Evolutionary conservation across 2,797 vertebrate species (phyloP).

Genomic region (Rhinichthys osculus): DNA sequence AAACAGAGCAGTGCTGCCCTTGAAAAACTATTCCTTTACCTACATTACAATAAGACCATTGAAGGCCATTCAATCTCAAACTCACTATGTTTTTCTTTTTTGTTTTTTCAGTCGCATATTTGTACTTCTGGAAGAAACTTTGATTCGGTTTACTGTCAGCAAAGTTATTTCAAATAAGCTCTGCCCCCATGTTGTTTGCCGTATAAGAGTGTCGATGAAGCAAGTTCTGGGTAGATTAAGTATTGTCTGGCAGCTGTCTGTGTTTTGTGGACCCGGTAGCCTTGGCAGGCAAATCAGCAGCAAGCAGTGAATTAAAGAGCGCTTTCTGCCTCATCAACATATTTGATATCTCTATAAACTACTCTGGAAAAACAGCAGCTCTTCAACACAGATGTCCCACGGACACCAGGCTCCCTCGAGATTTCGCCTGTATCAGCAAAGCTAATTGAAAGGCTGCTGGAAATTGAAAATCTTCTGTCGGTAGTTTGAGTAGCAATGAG

Average conservation of each 20-base stretch:
- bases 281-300: conserved; percentile 63
- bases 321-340: conserved; percentile 67
- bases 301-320: conserved; percentile 63
- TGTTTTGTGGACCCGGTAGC: conserved; percentile 59
- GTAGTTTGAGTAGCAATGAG: conserved; percentile 33
- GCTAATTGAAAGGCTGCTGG: conserved; percentile 47
- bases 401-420: conserved; percentile 44
- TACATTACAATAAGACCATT: not conserved
- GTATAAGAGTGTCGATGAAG: conserved; percentile 61
- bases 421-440: conserved; percentile 43
- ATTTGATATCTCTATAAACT: conserved; percentile 68
- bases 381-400: conserved; percentile 52
- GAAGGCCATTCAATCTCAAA: conserved; percentile 30
- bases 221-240: conserved; percentile 64
- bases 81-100: not conserved
- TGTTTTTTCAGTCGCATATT: not conserved
- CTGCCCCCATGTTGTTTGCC: conserved; percentile 43
- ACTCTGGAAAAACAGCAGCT: conserved; percentile 50
- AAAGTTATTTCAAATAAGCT: conserved; percentile 44
- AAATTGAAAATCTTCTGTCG: conserved; percentile 35
- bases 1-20: conserved; percentile 25
- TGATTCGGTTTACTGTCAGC: conserved; percentile 52
- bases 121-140: conserved; percentile 28
- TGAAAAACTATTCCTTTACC: conserved; percentile 17
- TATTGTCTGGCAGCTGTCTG: conserved; percentile 62